phyloP scores from a whole-genome alignment of 1,140 invertebrate genomes.

The Apocrypta bakeri region DNA sequence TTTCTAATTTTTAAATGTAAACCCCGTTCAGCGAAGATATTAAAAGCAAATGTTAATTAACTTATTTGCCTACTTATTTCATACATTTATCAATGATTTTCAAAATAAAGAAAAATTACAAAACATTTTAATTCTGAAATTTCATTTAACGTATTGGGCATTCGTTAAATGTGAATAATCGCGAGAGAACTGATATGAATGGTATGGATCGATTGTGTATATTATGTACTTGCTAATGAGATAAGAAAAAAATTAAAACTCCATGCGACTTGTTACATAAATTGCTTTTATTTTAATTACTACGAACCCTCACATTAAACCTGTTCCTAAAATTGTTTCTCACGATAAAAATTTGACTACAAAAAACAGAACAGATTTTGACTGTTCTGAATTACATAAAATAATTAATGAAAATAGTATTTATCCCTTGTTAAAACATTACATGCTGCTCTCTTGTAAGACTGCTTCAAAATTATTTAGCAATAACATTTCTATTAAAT shows the following conservation, averaged over 20 bases:
- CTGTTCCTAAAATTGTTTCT: background rate
- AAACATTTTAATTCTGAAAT: slow-evolving; percentile 35
- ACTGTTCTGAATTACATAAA: too few relatives aligned
- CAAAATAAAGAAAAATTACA: too few relatives aligned
- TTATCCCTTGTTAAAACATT: background rate
- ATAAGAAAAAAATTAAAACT: slow-evolving; percentile 57
- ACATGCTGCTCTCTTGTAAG: background rate
- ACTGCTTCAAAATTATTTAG: background rate
- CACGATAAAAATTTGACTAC: too few relatives aligned
- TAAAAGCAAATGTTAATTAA: too few relatives aligned
- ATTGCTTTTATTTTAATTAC: slow-evolving; percentile 9
- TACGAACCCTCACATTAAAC: too few relatives aligned
- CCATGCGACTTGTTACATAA: slow-evolving; percentile 62
- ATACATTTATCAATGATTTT: too few relatives aligned
- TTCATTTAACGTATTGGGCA: slow-evolving; percentile 35
- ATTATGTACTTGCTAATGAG: slow-evolving; percentile 65
- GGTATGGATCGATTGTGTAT: slow-evolving; percentile 63
- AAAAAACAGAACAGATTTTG: too few relatives aligned
- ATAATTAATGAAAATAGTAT: background rate
- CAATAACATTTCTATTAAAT: background rate
- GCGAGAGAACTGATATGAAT: slow-evolving; percentile 55
- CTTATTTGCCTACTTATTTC: too few relatives aligned
- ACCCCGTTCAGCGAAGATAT: too few relatives aligned
- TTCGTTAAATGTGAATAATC: slow-evolving; percentile 62
- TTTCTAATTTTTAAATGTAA: too few relatives aligned